A percentile compares a stretch with the other conserved stretches of the same genome.
These are phyloP conservation scores for Lerema accius DNA, from an alignment of 1,140 invertebrate genomes.

Conservation along the genomic window DNA sequence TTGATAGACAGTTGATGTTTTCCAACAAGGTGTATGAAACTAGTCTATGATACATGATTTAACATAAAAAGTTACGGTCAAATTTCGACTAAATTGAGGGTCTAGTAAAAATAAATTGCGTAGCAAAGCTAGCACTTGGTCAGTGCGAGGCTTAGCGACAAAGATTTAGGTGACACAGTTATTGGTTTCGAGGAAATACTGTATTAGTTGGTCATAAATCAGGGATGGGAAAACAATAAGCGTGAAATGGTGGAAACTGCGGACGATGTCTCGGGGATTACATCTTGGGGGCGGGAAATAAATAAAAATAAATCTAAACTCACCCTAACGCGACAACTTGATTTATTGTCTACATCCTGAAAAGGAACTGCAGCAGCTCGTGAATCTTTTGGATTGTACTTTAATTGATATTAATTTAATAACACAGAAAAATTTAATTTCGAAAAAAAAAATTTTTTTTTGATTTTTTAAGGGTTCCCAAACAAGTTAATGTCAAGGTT, in stretches of 20 bases:
- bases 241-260: constrained; percentile 82
- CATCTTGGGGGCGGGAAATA: constrained; percentile 80
- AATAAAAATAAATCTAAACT: constrained; percentile 79
- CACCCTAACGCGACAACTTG: constrained; percentile 70
- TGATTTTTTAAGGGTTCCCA: no score
- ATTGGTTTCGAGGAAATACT: constrained; percentile 77
- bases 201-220: constrained; percentile 79
- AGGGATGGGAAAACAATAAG: constrained; percentile 83
- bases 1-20: no score
- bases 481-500: no score
- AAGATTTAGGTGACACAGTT: constrained; percentile 81
- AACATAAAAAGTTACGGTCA: no score
- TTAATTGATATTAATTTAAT: constrained; percentile 62
- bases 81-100: no score
- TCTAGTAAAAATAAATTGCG: background rate
- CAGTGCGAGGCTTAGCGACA: constrained; percentile 65
- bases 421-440: no score
- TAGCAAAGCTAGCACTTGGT: constrained; percentile 37
- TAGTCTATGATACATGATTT: no score
- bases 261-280: constrained; percentile 74
- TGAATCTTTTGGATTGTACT: constrained; percentile 30
- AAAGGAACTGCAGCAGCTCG: constrained; percentile 39
- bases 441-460: background rate
- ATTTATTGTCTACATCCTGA: constrained; percentile 71
- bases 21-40: no score